Evolutionary conservation across 2,113 vertebrate species (phyloP).

Genomic region (Mobula hypostoma): DNA sequence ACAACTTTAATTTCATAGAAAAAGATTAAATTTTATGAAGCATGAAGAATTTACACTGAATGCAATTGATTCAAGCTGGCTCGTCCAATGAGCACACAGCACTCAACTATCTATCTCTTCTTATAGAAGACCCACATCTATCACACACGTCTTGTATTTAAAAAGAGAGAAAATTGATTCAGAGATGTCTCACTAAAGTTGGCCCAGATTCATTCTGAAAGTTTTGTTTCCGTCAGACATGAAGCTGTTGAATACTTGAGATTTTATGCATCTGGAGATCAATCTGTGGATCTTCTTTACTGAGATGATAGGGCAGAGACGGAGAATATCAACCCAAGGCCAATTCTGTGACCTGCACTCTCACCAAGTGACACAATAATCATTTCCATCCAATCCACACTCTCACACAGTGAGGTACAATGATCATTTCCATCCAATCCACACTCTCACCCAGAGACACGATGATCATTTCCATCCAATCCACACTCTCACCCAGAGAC

Average conservation of each 20-base stretch:
- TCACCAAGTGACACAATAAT: background rate
- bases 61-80: background rate
- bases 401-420: too few relatives aligned
- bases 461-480: too few relatives aligned
- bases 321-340: background rate
- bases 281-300: background rate
- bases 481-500: too few relatives aligned
- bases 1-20: conserved; percentile 13
- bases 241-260: background rate
- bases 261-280: background rate
- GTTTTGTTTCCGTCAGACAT: background rate
- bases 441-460: too few relatives aligned
- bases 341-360: background rate
- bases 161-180: background rate
- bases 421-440: too few relatives aligned
- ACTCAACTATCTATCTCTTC: background rate
- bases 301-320: background rate
- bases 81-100: background rate
- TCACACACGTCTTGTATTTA: too few relatives aligned
- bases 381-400: background rate
- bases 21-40: conserved; percentile 24
- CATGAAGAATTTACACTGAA: background rate
- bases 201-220: background rate
- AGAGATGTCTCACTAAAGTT: background rate
- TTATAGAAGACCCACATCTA: background rate